Conservation (phyloP, 2,888 invertebrate species). For the Pharmacophagus antenor region DNA sequence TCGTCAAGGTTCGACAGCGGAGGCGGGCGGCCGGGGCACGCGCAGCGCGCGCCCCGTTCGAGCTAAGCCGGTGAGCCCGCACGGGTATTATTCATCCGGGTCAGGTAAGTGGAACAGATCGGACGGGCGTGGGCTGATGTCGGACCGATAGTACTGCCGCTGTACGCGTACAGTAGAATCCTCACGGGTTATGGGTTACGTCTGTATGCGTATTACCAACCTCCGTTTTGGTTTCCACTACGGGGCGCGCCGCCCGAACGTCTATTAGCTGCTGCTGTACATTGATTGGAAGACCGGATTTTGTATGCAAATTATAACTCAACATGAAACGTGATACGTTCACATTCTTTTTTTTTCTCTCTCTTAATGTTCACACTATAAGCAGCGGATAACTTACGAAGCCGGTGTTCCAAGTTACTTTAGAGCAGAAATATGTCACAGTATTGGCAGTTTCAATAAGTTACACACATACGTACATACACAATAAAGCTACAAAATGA, state of each 20-base stretch:
- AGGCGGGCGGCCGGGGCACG: constrained; percentile 81
- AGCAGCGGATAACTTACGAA: constrained; percentile 32
- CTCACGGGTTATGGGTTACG: constrained; percentile 83
- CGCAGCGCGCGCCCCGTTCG: constrained; percentile 60
- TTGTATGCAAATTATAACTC: constrained; percentile 34
- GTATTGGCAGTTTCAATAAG: constrained; percentile 65
- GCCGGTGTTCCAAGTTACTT: constrained; percentile 74
- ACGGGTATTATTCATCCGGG: constrained; percentile 58
- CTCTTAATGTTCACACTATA: too few species aligned
- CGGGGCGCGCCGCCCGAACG: constrained; percentile 82
- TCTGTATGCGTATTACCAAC: constrained; percentile 87
- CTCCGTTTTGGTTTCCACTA: constrained; percentile 92
- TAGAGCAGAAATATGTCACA: constrained; percentile 65
- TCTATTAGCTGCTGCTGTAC: constrained; percentile 59
- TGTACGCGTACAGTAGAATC: too few species aligned
- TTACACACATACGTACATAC: constrained; percentile 79
- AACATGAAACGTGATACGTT: constrained; percentile 29
- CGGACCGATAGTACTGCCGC: too few species aligned
- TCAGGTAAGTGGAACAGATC: constrained; percentile 53
- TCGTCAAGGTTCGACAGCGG: constrained; percentile 59
- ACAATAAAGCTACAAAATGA: constrained; percentile 79
- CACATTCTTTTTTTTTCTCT: too few species aligned
- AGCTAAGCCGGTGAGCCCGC: constrained; percentile 68
- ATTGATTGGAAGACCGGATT: constrained; percentile 64
- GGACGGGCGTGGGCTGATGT: constrained; percentile 45